Base-by-base conservation (phyloP, 1,140 invertebrate genomes). In the Atta colombica region DNA sequence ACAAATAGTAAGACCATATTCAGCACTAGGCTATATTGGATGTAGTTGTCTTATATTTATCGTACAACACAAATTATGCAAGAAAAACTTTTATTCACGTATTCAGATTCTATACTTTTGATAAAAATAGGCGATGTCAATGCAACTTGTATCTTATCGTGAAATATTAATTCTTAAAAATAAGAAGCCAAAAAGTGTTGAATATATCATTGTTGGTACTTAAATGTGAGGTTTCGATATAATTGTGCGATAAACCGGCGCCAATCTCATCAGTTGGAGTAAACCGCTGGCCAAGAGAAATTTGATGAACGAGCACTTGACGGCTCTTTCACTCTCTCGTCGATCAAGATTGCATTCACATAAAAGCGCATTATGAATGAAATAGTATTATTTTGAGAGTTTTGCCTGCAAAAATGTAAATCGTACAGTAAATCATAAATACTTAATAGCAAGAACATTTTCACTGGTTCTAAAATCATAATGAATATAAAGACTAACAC, bases 261-360 rank as follows among this genome's bases (percentile, higher is more conserved):
- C 80, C 80, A 74, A 49, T 16, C n/a, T n/a, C 39, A 82, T 82
- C 25, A 39, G 60, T 21, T 35, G 53, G 10, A 82, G 18, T 82
- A 55, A 25, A 82, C 53, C 68, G 53, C 18, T 82, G 80, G 80
- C 68, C 80, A 82, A 21, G 68, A 60, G 21, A 82, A 66, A 72
- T 82, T 72, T 82, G 68, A 82, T 72, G 80, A 82, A 74, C 68
- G 66, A 82, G 80, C 68, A 74, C 68, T 82, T 74, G 80, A 72
- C 35, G 68, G 35, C 68, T 82, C 68, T 74, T 74, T 82, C 18
- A n/a, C 53, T 72, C 21, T 45, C 8, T 45, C 8, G 28, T 66
- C 39, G 39, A 16, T 55, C 7, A 18, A 45, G 51, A 61, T 82
- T 74, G 68, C 21, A 18, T 14, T 82, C 68, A 18, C 10, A 55